phyloP scores from a whole-genome alignment of 2,113 vertebrate genomes.

The Empidonax alnorum region DNA sequence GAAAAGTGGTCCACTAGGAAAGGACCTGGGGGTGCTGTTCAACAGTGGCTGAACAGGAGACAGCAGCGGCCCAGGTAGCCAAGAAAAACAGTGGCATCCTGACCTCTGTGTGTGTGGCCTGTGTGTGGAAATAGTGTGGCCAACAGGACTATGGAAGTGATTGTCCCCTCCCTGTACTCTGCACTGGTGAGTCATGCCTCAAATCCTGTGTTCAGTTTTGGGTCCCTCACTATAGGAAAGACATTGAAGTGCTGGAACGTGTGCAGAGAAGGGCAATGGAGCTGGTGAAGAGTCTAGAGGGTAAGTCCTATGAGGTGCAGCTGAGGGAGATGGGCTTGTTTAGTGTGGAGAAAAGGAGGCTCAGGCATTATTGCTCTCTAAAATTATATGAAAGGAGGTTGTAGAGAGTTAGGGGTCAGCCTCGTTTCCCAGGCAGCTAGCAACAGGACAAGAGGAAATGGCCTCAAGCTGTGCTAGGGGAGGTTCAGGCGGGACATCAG shows the following conservation, averaged over 20 bases:
- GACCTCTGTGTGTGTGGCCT: neutral
- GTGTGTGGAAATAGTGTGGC: neutral
- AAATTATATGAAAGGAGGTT: neutral
- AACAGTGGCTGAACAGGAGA: neutral
- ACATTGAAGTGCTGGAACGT: neutral
- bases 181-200: neutral
- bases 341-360: neutral
- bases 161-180: neutral
- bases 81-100: neutral
- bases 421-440: neutral
- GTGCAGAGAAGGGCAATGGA: neutral
- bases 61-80: neutral
- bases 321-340: neutral
- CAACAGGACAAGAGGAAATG: fast-evolving
- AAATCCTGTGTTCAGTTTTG: neutral
- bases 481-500: neutral
- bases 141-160: neutral
- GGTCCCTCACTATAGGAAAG: neutral
- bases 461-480: fast-evolving
- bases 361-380: neutral
- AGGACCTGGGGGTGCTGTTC: neutral
- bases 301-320: neutral
- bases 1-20: neutral
- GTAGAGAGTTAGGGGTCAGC: fast-evolving
- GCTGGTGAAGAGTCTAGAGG: neutral